Evolutionary conservation across 2,113 vertebrate species (phyloP), one percentile per base, ranked within the genome.

Genomic region (Tretioscincus oriximinensis): DNA sequence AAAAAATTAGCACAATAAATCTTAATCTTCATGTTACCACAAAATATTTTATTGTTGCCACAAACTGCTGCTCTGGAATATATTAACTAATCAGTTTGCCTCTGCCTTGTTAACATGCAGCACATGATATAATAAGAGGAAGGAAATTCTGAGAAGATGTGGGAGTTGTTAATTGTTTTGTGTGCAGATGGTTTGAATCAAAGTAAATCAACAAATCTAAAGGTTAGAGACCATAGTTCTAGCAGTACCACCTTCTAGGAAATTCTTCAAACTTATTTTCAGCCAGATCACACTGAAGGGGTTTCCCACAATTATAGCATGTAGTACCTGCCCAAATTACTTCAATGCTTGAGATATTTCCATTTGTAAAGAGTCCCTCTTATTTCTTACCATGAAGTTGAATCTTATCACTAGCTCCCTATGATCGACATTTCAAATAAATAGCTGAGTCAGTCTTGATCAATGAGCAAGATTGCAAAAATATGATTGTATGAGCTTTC

Each of bases 61-160:
- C 28, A 60, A 14, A 70, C 64, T 77, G 65, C 77, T 24, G 16
- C 12, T 78, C 66, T 78, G 77, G 11, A 78, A 78, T 78, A 84
- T 7, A 1, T 88, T 91, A 88, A 85, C 81, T 87, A 83, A 78
- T 83, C 54, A 87, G 86, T 90, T 93, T 90, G 89, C 91, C 86
- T 88, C 83, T 22, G 11, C 68, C 88, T 88, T 86, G 54, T 82
- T 80, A 85, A 87, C 85, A 76, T 86, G 88, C 73, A 86, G 87
- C 84, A 9, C 71, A 91, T 89, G 81, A 92, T 91, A 94, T 92
- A 94, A 95, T 95, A 74, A 61, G 91, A 96, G 95, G 95, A 96
- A 95, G 95, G 95, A 96, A 96, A 94, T 86, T 89, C 89, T 88
- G 81, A 35, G 76, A 92, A 95, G 89, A 92, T 93, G 92, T 93